Percentiles rank a stretch among this genome's conserved stretches.
Evolutionary conservation across 1,140 invertebrate genomes (phyloP).

Genomic region (Kradibia gibbosae): DNA sequence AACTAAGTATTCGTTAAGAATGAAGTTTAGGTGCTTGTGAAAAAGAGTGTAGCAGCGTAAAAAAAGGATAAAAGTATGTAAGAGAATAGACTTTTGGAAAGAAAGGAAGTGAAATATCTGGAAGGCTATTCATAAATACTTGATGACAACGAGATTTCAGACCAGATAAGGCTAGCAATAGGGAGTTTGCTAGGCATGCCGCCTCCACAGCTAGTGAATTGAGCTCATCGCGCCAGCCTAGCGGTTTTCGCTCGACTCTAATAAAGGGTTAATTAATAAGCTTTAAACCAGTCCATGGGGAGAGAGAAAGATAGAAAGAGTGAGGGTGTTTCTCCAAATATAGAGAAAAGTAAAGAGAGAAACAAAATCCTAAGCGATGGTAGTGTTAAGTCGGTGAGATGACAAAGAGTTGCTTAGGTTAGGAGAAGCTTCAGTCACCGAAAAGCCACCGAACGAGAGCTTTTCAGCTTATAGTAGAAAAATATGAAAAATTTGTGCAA

Average conservation of each 20-base stretch:
- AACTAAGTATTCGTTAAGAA: background rate
- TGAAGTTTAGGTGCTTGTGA: too few species aligned
- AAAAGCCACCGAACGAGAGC: background rate
- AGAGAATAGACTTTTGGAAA: slow-evolving; percentile 14
- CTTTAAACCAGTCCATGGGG: slow-evolving; percentile 65
- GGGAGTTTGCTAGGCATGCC: slow-evolving; percentile 36
- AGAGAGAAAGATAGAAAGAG: slow-evolving; percentile 49
- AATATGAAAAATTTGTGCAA: background rate
- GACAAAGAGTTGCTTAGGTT: slow-evolving; percentile 29
- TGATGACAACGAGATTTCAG: slow-evolving; percentile 60
- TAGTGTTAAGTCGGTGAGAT: slow-evolving; percentile 50
- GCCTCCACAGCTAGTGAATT: slow-evolving; percentile 58
- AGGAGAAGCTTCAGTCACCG: slow-evolving; percentile 37
- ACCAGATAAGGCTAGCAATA: background rate
- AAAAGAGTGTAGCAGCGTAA: slow-evolving; percentile 11
- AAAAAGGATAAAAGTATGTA: slow-evolving; percentile 54
- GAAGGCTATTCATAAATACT: slow-evolving; percentile 70
- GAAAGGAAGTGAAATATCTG: slow-evolving; percentile 51
- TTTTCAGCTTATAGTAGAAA: background rate
- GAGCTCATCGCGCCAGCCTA: slow-evolving; percentile 64
- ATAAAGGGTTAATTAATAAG: slow-evolving; percentile 73
- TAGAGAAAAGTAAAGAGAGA: slow-evolving; percentile 7
- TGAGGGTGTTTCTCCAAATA: slow-evolving; percentile 25
- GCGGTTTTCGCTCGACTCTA: slow-evolving; percentile 67
- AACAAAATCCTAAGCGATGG: slow-evolving; percentile 38